Base-by-base conservation (phyloP, 2,888 invertebrate species). In the Atrina japonica region DNA sequence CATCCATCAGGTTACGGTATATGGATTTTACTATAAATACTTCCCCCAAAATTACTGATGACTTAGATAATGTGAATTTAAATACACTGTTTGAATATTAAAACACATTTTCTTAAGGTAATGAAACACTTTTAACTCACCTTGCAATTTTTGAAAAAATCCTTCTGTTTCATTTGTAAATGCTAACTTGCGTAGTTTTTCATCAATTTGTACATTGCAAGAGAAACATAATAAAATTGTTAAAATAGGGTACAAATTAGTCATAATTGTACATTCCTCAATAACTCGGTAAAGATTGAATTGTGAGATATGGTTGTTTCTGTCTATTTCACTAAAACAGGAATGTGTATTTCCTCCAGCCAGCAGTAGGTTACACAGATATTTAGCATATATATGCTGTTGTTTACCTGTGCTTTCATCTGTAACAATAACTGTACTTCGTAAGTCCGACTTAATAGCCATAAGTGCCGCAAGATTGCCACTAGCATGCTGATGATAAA, bases 381-480 rank as follows among this genome's bases (percentile, higher is more conserved):
- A 78, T 69, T 73, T 56, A 53, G 66, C 55, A 70, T 63, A 70
- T 23, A 79, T 53, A 25, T 66, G 66, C 29, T 65, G 41, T 55
- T 53, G 47, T 23, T 21, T 47, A 6, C 56, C 50, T 14, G 61
- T 45, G 16, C 35, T 7, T 6, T 35, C 35, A 9, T 60, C 60
- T 14, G 58, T 64, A 23, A 72, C 58, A 27, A 63, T 58, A 21
- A 66, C 21, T 40, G 68, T 61, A 30, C 35, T 60, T 11, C 47
- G 56, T 7, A 83, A 63, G 55, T 80, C 80, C 43, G 73, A 77
- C 29, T 70, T 66, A 23, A 81, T 63, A 9, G 83, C 80, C 30
- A 80, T 60, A 14, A 83, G 61, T 68, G 86, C 71, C 9, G 82
- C 68, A 1, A 86, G 60, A 71, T 87, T 87, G 3, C 83, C 85